Evolutionary conservation across 2,113 vertebrate species (phyloP), one percentile per base, ranked within the genome.

Genomic region (Vicugna pacos): DNA sequence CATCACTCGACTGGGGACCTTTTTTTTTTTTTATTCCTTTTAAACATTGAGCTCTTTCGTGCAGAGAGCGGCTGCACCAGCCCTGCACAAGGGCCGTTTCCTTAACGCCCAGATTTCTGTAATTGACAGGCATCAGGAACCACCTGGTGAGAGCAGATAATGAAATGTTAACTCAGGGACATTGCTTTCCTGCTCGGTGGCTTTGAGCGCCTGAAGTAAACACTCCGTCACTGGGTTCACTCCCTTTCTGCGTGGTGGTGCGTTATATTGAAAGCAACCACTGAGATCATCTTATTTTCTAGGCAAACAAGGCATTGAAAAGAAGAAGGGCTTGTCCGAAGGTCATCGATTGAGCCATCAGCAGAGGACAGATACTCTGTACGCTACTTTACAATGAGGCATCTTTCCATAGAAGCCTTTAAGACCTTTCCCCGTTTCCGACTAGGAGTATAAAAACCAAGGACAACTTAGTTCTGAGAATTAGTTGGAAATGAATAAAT

Each of bases 361-460:
- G 28, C 5, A 8, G 6, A 3, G 0, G 13, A 2, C 8, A 46
- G 8, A 7, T 0, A 1, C 11, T 32, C 75, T 52, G 32, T 12
- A 17, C 0, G 6, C 22, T 38, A 30, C 2, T 13, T 62, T 13
- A 28, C 16, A 42, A 88, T 14, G 26, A 67, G 8, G 5, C 32
- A 46, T n/a, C 46, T 67, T 86, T 28, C 15, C 20, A 30, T 11
- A 72, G 65, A 87, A 20, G n/a, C 28, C 46, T 8, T 30, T 11
- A 28, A 46, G 20, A 20, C 14, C n/a, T 6, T 28, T 8, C 11
- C 20, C 12, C 28, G 13, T 54, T 75, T 42, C 8, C 1, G 6
- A 20, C 15, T 9, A 16, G 28, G 56, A 46, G 2, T 50, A 5
- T 22, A 28, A 54, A 64, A 22, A 12, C 38, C n/a, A 50, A 58